A percentile compares a stretch with the other conserved stretches of the same genome.
These are phyloP conservation scores for Accipiter cooperii DNA, from an alignment of 2,113 vertebrate genomes.

Conservation along the genomic window DNA sequence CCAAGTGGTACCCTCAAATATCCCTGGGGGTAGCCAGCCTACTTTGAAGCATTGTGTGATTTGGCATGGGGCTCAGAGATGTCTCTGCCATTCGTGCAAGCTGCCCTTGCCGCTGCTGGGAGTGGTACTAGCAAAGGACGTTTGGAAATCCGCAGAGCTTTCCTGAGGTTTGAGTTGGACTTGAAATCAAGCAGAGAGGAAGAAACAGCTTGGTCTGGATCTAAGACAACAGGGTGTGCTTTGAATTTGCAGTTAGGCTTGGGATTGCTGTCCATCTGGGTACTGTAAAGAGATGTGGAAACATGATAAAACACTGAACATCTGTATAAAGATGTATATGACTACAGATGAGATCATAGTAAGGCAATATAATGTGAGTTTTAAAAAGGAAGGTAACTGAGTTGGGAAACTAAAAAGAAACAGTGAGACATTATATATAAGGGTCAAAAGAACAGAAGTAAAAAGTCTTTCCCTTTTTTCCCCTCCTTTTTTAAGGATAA, in stretches of 20 bases:
- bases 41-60: background rate
- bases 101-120: background rate
- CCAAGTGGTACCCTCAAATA: background rate
- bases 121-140: background rate
- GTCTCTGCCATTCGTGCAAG: background rate
- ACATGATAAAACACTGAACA: background rate
- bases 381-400: background rate
- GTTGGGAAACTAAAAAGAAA: background rate
- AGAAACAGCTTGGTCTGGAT: background rate
- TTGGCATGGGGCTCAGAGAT: background rate
- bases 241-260: background rate
- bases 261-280: background rate
- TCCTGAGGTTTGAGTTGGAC: background rate
- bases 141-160: background rate
- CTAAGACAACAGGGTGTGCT: background rate
- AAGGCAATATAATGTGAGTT: background rate
- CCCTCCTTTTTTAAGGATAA: background rate
- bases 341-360: background rate
- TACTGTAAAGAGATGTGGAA: background rate
- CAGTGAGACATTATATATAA: background rate
- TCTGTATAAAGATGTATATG: background rate
- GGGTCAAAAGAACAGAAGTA: background rate
- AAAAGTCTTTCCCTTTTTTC: fast-evolving
- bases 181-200: background rate
- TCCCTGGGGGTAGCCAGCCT: background rate